Conservation (phyloP, 2,888 invertebrate species). For the Drosophila meridionalis region DNA sequence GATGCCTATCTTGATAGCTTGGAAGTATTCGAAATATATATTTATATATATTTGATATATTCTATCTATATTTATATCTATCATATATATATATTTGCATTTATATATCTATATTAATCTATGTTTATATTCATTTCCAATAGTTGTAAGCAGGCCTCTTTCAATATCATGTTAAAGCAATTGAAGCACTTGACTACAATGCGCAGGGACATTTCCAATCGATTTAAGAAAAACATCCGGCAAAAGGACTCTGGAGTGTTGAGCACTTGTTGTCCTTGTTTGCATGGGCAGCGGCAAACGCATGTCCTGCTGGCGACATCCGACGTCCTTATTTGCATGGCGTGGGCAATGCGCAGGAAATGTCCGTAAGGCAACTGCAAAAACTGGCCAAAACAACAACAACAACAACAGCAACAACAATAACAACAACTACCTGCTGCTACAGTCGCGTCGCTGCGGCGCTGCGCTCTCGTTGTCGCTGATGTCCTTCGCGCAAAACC, state of each 20-base stretch:
- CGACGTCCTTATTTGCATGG: conserved; percentile 74
- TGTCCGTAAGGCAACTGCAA: conserved; percentile 57
- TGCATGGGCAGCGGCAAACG: conserved; percentile 16
- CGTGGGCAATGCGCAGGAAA: conserved; percentile 66
- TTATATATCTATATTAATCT: no score
- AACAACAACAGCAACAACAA: background rate
- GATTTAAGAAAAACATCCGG: conserved; percentile 63
- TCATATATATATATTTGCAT: no score
- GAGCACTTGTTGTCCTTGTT: conserved; percentile 60
- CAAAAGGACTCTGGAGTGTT: conserved; percentile 5
- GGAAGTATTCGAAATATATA: background rate
- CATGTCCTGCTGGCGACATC: conserved; percentile 59
- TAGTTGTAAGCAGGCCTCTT: background rate
- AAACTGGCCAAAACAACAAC: conserved; percentile 19
- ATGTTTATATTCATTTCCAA: no score
- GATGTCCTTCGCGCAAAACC: conserved; percentile 75
- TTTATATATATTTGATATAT: background rate
- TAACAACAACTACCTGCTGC: conserved; percentile 55
- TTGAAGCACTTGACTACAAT: conserved; percentile 28
- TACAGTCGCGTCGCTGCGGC: conserved; percentile 17
- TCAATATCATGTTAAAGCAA: conserved; percentile 6
- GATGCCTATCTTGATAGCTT: background rate
- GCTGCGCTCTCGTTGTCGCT: conserved; percentile 22
- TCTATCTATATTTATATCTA: no score
- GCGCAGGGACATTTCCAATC: conserved; percentile 30